A percentile compares a stretch with the other conserved stretches of the same genome.
phyloP scores from a whole-genome alignment of 2,797 vertebrate genomes.

The Trematomus bernacchii region DNA sequence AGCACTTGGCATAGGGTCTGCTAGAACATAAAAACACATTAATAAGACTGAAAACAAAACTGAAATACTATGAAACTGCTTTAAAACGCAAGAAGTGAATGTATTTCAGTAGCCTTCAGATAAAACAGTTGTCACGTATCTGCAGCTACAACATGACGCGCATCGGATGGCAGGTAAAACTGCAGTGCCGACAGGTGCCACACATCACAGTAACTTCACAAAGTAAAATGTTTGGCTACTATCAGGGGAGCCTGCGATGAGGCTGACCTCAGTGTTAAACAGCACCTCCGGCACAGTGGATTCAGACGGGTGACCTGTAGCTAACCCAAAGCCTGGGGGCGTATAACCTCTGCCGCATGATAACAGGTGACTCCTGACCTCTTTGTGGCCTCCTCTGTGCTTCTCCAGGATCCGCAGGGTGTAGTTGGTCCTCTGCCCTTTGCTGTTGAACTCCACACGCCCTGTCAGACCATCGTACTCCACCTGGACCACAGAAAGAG shows the following conservation, averaged over 20 bases:
- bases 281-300: constrained; percentile 36
- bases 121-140: constrained; percentile 32
- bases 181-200: constrained; percentile 25
- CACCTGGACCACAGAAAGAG: constrained; percentile 81
- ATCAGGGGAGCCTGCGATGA: constrained; percentile 28
- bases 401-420: constrained; percentile 93
- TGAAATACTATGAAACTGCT: neutral
- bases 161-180: constrained; percentile 19
- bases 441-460: constrained; percentile 95
- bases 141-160: constrained; percentile 20
- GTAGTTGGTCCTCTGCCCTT: constrained; percentile 96
- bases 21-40: neutral
- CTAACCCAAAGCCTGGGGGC: constrained; percentile 42
- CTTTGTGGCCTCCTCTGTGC: constrained; percentile 90
- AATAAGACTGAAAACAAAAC: neutral
- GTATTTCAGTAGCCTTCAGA: constrained; percentile 20
- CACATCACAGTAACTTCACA: constrained; percentile 20
- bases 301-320: constrained; percentile 58
- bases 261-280: constrained; percentile 63
- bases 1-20: neutral
- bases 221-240: constrained; percentile 34
- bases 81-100: neutral
- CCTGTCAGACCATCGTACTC: constrained; percentile 95
- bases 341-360: constrained; percentile 44
- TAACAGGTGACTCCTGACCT: constrained; percentile 86